Base-by-base conservation (phyloP, 35 echinoderm and acorn worm genomes). In the Stichopus chloronotus region DNA sequence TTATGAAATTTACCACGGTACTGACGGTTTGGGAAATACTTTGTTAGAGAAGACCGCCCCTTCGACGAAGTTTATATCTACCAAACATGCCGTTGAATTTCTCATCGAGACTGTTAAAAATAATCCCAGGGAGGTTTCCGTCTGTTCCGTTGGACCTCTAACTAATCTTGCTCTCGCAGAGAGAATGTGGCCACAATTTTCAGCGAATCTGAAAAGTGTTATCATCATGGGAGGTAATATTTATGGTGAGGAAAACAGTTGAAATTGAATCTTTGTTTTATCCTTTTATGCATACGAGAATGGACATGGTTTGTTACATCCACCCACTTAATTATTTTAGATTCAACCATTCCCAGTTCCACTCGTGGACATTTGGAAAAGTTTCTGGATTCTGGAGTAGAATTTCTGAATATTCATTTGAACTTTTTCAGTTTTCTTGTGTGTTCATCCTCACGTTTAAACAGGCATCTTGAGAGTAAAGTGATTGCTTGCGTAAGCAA, bases 121-220 rank as follows among this genome's bases (percentile, higher is more conserved):
- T 8, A 59, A 96, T 57, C 95, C 95, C 5, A 78, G 43, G 19
- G 56, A 94, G 53, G 23, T 93, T 53, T 87, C 57, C 12, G 14
- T 96, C 10, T 93, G 72, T 76, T 92, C 95, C 23, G 82, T 94
- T 59, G 95, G 95, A 19, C 95, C 95, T 7, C 84, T 96, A 14
- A 96, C 95, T 57, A 96, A 96, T 52, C 81, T 96, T n/a, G 95
- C 95, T 52, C 52, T 96, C 12, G 95, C 95, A 65, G 57, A 82
- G 20, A 94, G 95, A 76, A 88, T 96, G 5, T 93, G 93, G 56
- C 95, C 93, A 17, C 72, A 68, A 30, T 94, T 96, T 77, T 92
- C 94, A 30, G 52, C 56, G 3, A 92, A 88, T 5, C 30, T 95
- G 21, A 79, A 92, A 55, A 79, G 68, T 16, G 25, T 96, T 20